Conservation (phyloP, 2,113 vertebrate genomes). For the Microtus ochrogaster region DNA sequence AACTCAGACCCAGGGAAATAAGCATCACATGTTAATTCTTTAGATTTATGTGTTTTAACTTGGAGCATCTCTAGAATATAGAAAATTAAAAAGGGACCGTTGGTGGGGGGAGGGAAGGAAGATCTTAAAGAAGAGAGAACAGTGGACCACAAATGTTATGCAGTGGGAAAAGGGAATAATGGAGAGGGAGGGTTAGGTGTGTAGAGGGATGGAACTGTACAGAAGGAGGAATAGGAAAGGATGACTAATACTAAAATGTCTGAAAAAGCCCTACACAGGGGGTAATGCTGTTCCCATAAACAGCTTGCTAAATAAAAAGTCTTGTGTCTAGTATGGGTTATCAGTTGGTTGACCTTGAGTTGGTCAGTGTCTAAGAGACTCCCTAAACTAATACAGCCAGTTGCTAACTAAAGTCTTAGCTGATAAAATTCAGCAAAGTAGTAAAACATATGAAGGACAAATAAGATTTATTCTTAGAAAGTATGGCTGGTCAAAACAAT, state of each 20-base stretch:
- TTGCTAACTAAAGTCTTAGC: not conserved
- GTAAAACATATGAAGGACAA: constrained; percentile 1
- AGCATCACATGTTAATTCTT: not conserved
- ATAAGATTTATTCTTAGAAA: not conserved
- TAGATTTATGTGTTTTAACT: not conserved
- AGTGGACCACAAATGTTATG: not conserved
- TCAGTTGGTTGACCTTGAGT: not conserved
- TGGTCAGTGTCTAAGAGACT: not conserved
- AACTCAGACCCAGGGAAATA: not conserved
- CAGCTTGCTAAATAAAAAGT: not conserved
- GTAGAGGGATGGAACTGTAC: not conserved
- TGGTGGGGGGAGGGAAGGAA: not conserved
- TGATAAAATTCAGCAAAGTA: not conserved
- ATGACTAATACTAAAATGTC: not conserved
- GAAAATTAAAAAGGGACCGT: not conserved
- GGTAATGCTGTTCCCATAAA: not conserved
- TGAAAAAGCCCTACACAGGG: not conserved
- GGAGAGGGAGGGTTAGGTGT: not conserved
- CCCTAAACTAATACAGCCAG: not conserved
- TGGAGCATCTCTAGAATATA: not conserved
- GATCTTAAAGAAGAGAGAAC: not conserved
- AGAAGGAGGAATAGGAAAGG: not conserved
- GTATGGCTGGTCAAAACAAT: not conserved
- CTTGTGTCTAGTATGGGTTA: not conserved
- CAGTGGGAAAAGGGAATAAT: not conserved